Evolutionary conservation across 2,113 vertebrate genomes (phyloP).

Genomic region (Taxidea taxus): DNA sequence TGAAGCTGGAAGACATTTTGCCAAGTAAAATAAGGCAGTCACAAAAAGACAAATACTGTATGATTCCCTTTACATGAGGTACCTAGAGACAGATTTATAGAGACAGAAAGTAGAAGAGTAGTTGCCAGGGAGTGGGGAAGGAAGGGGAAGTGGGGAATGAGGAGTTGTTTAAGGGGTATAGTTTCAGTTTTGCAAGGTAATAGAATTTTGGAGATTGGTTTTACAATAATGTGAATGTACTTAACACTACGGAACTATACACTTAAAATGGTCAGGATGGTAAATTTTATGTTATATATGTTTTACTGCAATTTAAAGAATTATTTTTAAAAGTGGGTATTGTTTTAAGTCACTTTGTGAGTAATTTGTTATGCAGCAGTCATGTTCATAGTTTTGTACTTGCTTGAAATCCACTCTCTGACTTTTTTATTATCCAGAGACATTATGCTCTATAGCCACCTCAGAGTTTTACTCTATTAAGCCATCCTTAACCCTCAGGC

Average conservation of each 20-base stretch:
- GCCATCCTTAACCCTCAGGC: not conserved
- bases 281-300: not conserved
- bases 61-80: not conserved
- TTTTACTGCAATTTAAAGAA: not conserved
- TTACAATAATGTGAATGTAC: not conserved
- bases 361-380: not conserved
- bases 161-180: not conserved
- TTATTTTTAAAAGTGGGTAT: not conserved
- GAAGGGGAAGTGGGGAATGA: not conserved
- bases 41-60: not conserved
- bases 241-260: not conserved
- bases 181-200: not conserved
- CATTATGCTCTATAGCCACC: not conserved
- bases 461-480: not conserved
- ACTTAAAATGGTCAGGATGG: not conserved
- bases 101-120: not conserved
- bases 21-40: not conserved
- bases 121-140: not conserved
- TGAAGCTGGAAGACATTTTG: not conserved
- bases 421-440: not conserved
- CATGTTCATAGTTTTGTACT: not conserved
- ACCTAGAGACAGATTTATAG: not conserved
- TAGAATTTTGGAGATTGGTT: not conserved
- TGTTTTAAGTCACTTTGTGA: not conserved
- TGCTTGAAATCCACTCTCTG: not conserved